Evolutionary conservation across 2,113 vertebrate species (phyloP).

Genomic region (Regulus satrapa): DNA sequence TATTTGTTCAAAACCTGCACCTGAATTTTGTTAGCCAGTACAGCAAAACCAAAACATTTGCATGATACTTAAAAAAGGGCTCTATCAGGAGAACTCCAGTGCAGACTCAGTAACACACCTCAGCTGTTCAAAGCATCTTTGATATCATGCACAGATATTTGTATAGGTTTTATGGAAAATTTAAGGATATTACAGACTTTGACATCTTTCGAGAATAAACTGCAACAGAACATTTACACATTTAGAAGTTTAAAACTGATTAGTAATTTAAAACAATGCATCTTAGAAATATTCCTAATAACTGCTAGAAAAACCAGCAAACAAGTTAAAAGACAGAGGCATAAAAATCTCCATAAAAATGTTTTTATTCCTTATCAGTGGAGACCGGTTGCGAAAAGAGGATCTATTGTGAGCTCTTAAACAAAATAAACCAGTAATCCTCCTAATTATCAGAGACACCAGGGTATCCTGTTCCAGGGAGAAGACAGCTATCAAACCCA

Average conservation of each 20-base stretch:
- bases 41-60: background rate
- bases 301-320: background rate
- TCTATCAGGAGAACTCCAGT: background rate
- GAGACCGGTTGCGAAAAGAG: background rate
- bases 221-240: background rate
- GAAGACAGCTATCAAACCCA: background rate
- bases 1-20: background rate
- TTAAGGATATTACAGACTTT: background rate
- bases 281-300: background rate
- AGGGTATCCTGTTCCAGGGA: background rate
- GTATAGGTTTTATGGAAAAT: background rate
- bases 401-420: background rate
- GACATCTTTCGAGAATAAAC: background rate
- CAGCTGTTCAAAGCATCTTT: background rate
- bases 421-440: background rate
- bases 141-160: background rate
- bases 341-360: constrained; percentile 6
- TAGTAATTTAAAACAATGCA: background rate
- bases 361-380: constrained; percentile 40
- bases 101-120: background rate
- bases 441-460: background rate
- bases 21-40: background rate
- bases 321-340: background rate
- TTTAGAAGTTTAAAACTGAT: background rate
- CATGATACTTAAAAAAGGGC: background rate